Percentiles rank a stretch among this genome's conserved stretches.
Evolutionary conservation across 2,797 vertebrate species (phyloP).

Genomic region (Cheirogaleus major): DNA sequence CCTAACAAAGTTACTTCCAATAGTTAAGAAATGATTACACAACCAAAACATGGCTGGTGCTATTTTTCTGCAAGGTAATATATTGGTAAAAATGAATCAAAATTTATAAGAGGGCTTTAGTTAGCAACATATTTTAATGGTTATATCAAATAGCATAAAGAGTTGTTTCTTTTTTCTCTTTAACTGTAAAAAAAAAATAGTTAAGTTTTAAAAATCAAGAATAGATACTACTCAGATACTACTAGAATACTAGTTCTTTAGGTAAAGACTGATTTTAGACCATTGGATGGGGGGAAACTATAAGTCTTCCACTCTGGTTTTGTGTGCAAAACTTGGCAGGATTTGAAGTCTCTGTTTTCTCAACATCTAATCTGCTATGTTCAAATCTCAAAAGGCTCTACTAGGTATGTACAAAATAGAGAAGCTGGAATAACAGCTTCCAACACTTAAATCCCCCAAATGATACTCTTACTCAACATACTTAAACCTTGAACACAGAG

Average conservation of each 20-base stretch:
- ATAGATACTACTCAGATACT: too few species aligned
- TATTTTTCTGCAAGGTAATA: constrained; percentile 39
- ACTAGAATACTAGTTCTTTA: not conserved
- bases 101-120: constrained; percentile 23
- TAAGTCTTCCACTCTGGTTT: not conserved
- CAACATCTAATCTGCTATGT: not conserved
- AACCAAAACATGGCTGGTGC: constrained; percentile 37
- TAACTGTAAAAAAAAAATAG: not conserved
- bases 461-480: not conserved
- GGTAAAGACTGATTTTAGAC: constrained; percentile 9
- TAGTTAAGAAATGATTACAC: not conserved
- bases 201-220: constrained; percentile 11
- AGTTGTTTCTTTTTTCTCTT: not conserved
- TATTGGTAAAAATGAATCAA: not conserved
- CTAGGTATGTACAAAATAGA: not conserved
- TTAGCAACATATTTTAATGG: constrained; percentile 29
- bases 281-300: not conserved
- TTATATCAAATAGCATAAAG: constrained; percentile 39
- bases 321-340: not conserved
- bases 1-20: constrained; percentile 31
- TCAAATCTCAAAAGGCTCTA: not conserved
- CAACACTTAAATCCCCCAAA: not conserved
- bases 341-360: not conserved
- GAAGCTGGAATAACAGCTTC: not conserved
- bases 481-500: not conserved